Evolutionary conservation across 2,113 vertebrate genomes (phyloP), one percentile per base, ranked within the genome.

Genomic region (Pteronura brasiliensis): DNA sequence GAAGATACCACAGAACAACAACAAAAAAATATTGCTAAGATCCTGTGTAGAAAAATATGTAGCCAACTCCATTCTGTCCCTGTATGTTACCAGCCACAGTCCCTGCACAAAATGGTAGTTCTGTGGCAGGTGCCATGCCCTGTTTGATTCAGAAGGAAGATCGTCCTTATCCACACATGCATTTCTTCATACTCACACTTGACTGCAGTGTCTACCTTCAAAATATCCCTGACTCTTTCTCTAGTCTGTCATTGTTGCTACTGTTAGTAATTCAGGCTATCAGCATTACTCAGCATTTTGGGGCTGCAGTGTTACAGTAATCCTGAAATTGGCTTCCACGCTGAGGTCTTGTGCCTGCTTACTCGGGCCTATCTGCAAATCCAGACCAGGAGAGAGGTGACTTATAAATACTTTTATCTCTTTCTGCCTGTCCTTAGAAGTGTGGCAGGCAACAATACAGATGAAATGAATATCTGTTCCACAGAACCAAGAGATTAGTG

Each of bases 1-100:
- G 77, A 27, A 92, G 17, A 31, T 80, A 47, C 17, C 39, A 74
- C 29, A 67, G 47, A 55, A 87, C 29, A 20, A 47, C 12, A 49
- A 49, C 47, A 61, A 47, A 9, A 55, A 67, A 79, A 55, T 57
- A 29, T 4, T 49, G 49, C 79, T 74, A 52, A 44, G 0, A 9
- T 36, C 27, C 29, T 77, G 71, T 69, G 90, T 77, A 63, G 44
- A 95, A 92, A 81, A 79, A 25, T 49, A 77, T 4, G 23, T 65
- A 18, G 1, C n/a, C 15, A 47, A 79, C 74, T 67, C 34, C 27
- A n/a, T 87, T 49, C 84, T 81, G 39, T 23, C 15, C 34, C 63
- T 88, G 21, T 18, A 34, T 69, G 49, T 80, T 84, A 34, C 27
- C 31, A 77, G 77, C 25, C 49, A 69, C 1, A 12, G 42, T 34